Evolutionary conservation across 2,113 vertebrate genomes (phyloP).

Genomic region (Sander vitreus): DNA sequence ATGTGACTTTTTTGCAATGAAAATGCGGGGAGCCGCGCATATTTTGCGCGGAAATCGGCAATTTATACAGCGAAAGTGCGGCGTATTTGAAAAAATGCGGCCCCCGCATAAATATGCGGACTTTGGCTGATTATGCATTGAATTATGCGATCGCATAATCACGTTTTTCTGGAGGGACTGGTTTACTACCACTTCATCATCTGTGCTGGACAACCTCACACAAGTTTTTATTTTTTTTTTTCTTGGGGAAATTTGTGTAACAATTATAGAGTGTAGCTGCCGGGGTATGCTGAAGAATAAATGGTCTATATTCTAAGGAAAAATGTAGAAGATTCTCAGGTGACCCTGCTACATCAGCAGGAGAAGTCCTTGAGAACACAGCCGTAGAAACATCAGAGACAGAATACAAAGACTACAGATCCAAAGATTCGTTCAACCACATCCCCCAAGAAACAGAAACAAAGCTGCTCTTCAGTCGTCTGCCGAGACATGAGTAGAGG

Average conservation of each 20-base stretch:
- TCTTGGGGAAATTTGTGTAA: too few relatives aligned
- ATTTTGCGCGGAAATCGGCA: too few relatives aligned
- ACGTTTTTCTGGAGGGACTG: background rate
- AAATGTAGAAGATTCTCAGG: background rate
- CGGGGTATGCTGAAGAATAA: background rate
- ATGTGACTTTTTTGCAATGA: too few relatives aligned
- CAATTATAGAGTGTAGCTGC: too few relatives aligned
- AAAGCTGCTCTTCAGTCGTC: conserved; percentile 34
- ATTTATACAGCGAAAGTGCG: too few relatives aligned
- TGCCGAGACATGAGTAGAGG: background rate
- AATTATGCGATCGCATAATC: too few relatives aligned
- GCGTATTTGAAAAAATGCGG: too few relatives aligned
- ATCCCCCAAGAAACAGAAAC: background rate
- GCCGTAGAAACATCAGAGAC: background rate
- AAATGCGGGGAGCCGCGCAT: too few relatives aligned
- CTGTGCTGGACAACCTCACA: background rate
- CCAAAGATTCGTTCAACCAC: background rate
- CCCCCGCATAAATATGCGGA: too few relatives aligned
- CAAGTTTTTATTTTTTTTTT: too few relatives aligned
- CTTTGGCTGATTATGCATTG: too few relatives aligned
- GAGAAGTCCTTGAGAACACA: background rate
- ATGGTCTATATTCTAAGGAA: background rate
- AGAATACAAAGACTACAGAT: background rate
- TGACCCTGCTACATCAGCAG: background rate
- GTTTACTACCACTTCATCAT: background rate